These are phyloP conservation scores for Trididemnum nubilum DNA, from an alignment of 23 tunicate species.

Conservation along the genomic window DNA sequence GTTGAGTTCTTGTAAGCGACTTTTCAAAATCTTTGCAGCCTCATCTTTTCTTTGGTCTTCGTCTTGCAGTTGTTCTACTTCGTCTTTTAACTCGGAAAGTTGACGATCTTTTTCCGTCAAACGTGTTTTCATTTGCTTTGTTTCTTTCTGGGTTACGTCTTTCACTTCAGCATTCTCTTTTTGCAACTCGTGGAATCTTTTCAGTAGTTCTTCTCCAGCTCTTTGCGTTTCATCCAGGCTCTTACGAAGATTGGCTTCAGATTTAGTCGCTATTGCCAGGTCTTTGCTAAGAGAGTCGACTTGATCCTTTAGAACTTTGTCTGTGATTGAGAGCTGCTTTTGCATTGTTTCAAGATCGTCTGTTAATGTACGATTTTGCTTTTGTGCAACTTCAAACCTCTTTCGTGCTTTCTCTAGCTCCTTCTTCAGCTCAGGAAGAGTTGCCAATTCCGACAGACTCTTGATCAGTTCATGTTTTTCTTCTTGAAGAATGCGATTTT, in stretches of 20 bases:
- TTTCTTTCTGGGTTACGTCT: conserved; percentile 19
- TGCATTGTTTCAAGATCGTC: conserved; percentile 14
- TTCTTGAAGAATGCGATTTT: conserved; percentile 33
- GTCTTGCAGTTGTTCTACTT: background rate
- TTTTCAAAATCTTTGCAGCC: background rate
- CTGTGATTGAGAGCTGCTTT: background rate
- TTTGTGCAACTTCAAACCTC: conserved; percentile 6
- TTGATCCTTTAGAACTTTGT: conserved; percentile 1
- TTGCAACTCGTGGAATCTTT: conserved; percentile 15
- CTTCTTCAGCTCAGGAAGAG: background rate
- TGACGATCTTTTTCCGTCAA: conserved; percentile 11
- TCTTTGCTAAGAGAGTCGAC: conserved; percentile 20
- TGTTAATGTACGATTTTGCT: conserved; percentile 17
- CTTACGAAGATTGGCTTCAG: conserved; percentile 4
- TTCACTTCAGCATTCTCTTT: conserved; percentile 16
- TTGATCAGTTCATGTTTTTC: conserved; percentile 50
- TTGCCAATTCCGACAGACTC: background rate
- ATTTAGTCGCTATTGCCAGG: conserved; percentile 1
- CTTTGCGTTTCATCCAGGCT: conserved; percentile 36
- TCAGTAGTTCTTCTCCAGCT: conserved; percentile 31
- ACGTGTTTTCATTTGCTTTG: background rate
- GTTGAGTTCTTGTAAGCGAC: background rate
- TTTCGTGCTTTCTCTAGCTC: background rate
- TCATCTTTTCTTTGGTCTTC: background rate
- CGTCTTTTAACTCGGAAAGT: conserved; percentile 21